Percentiles rank a stretch among this genome's conserved stretches.
Evolutionary conservation across 2,113 vertebrate species (phyloP).

Genomic region (Arvicanthis niloticus): DNA sequence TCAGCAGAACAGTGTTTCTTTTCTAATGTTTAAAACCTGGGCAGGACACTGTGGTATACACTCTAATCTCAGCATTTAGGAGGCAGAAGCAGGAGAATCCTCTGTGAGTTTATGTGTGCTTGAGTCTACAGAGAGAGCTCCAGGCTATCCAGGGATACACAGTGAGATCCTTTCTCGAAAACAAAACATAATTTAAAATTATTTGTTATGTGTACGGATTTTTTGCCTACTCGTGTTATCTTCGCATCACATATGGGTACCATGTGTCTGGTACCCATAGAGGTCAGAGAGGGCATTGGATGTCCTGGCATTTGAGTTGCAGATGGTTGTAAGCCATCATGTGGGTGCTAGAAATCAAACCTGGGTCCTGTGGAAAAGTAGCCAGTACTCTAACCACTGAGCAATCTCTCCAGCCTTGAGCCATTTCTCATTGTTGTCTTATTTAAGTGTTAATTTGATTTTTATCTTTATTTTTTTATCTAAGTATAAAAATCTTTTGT

Average conservation of each 20-base stretch:
- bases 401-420: not conserved
- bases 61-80: not conserved
- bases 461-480: not conserved
- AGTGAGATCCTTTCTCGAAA: not conserved
- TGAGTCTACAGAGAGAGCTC: not conserved
- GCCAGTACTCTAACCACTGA: not conserved
- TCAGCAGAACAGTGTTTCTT: not conserved
- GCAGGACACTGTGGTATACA: not conserved
- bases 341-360: not conserved
- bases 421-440: not conserved
- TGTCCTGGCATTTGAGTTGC: not conserved
- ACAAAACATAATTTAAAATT: not conserved
- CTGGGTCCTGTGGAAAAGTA: not conserved
- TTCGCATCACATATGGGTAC: not conserved
- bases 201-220: not conserved
- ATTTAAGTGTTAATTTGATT: slow-evolving; percentile 7
- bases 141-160: not conserved
- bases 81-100: not conserved
- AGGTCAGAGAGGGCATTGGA: not conserved
- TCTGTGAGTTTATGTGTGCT: not conserved
- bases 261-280: not conserved
- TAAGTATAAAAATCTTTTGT: too few species aligned
- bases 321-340: not conserved
- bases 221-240: not conserved
- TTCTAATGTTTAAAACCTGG: not conserved